Conservation (phyloP, 2,888 invertebrate genomes). For the Cordylochernes scorpioides region DNA sequence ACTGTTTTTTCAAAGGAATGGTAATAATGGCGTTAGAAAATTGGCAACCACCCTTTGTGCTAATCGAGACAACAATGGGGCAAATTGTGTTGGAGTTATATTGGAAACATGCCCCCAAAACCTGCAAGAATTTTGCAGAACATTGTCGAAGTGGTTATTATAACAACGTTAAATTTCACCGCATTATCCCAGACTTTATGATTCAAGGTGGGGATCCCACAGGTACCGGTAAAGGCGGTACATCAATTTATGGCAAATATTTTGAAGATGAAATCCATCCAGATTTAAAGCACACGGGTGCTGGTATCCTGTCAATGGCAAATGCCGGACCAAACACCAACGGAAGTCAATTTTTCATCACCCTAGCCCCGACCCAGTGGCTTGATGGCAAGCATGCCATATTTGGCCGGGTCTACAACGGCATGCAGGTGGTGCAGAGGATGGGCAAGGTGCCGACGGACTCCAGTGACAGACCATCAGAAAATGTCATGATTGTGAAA, state of each 20-base stretch:
- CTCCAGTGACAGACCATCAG: slow-evolving; percentile 63
- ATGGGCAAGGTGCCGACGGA: slow-evolving; percentile 85
- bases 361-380: slow-evolving; percentile 87
- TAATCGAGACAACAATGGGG: slow-evolving; percentile 73
- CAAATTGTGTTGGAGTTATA: slow-evolving; percentile 71
- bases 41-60: slow-evolving; percentile 43
- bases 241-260: slow-evolving; percentile 76
- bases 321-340: slow-evolving; percentile 91
- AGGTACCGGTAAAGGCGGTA: slow-evolving; percentile 63
- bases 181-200: slow-evolving; percentile 50
- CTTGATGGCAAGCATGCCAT: slow-evolving; percentile 90
- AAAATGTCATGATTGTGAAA: slow-evolving; percentile 47
- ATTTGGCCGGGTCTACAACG: slow-evolving; percentile 59
- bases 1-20: too few species aligned
- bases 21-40: too few species aligned
- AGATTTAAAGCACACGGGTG: slow-evolving; percentile 80
- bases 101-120: slow-evolving; percentile 94
- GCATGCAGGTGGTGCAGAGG: slow-evolving; percentile 69
- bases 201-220: slow-evolving; percentile 69
- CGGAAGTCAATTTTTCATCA: slow-evolving; percentile 94
- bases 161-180: slow-evolving; percentile 80
- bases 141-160: slow-evolving; percentile 74
- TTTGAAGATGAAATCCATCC: slow-evolving; percentile 86
- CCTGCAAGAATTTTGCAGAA: slow-evolving; percentile 91
- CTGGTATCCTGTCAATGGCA: slow-evolving; percentile 82